Conservation (phyloP, 1,140 invertebrate genomes). For the Augochlora pura region DNA sequence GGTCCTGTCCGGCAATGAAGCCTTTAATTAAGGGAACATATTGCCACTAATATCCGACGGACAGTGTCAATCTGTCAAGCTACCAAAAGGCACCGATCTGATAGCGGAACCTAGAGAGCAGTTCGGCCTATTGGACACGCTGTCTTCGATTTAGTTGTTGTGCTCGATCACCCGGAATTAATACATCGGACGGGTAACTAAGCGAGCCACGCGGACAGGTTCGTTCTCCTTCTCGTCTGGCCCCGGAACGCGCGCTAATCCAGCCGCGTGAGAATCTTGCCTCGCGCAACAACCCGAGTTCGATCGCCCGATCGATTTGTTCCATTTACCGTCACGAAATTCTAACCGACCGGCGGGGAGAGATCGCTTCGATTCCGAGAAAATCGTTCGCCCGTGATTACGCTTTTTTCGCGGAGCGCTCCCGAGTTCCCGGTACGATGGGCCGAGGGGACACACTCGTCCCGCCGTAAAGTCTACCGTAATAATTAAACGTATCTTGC, state of each 20-base stretch:
- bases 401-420: no score
- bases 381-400: neutral
- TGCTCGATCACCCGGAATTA: constrained; percentile 75
- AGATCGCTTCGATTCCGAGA: no score
- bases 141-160: constrained; percentile 77
- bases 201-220: constrained; percentile 54
- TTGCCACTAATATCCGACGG: constrained; percentile 77
- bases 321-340: constrained; percentile 25
- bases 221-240: constrained; percentile 9
- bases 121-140: constrained; percentile 73
- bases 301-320: constrained; percentile 9
- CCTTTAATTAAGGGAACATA: constrained; percentile 78
- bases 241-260: constrained; percentile 9
- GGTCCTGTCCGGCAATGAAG: constrained; percentile 39
- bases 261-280: constrained; percentile 40
- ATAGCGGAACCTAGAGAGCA: constrained; percentile 66
- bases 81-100: constrained; percentile 73
- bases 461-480: neutral
- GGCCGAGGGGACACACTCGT: neutral
- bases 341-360: no score
- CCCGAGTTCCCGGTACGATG: no score
- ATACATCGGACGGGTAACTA: constrained; percentile 65
- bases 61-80: constrained; percentile 77
- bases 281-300: neutral
- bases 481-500: neutral